Evolutionary conservation across 2,888 invertebrate species (phyloP).

Genomic region (Ophion ellenae): DNA sequence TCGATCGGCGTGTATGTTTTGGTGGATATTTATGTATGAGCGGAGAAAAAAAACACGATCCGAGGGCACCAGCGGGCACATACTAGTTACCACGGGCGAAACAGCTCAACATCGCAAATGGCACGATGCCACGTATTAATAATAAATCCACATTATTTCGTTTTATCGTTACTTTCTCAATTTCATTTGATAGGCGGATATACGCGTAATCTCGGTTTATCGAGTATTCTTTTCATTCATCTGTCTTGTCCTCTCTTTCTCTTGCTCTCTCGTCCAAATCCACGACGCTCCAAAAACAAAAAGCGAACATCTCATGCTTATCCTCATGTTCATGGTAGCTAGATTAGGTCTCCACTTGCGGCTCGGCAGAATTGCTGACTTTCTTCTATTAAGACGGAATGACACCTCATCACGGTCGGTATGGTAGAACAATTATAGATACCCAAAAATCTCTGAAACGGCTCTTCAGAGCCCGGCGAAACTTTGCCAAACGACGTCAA

Average conservation of each 20-base stretch:
- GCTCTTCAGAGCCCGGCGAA: too few species aligned
- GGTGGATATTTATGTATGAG: neutral
- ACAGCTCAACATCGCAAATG: slow-evolving; percentile 23
- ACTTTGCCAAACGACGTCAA: too few species aligned
- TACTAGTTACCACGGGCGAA: slow-evolving; percentile 23
- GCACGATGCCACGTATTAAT: slow-evolving; percentile 59
- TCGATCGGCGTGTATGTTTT: slow-evolving; percentile 21
- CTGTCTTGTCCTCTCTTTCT: neutral
- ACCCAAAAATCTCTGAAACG: neutral
- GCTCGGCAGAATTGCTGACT: neutral
- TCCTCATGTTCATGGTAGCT: neutral
- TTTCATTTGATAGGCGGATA: neutral
- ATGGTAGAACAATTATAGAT: neutral
- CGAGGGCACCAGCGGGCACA: slow-evolving; percentile 8
- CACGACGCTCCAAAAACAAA: neutral
- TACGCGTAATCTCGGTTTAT: neutral
- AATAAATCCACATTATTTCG: slow-evolving; percentile 61
- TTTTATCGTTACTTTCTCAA: slow-evolving; percentile 34
- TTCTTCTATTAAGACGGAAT: neutral
- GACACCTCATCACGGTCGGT: neutral
- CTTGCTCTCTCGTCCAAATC: neutral
- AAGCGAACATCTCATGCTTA: neutral
- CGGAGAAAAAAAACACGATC: slow-evolving; percentile 6
- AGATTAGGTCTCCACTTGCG: neutral
- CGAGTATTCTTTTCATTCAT: neutral